Conservation (phyloP, 2,113 vertebrate species). For the Solea senegalensis region DNA sequence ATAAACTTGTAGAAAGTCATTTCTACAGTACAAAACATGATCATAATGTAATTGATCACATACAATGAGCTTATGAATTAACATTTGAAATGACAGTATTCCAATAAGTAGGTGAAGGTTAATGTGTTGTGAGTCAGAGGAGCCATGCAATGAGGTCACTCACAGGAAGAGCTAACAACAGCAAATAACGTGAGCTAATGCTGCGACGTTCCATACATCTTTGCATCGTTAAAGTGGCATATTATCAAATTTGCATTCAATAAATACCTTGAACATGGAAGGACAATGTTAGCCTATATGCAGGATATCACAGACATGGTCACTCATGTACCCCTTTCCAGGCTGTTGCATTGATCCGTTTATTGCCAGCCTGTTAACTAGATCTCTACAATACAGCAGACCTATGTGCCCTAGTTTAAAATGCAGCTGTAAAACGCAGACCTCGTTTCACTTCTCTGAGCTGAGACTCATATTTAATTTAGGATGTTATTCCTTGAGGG, state of each 20-base stretch:
- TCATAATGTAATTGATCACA: too few relatives aligned
- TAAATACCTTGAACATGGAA: background rate
- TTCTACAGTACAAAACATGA: too few relatives aligned
- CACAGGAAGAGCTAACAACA: slow-evolving; percentile 14
- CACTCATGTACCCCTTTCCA: slow-evolving; percentile 53
- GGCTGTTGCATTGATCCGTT: slow-evolving; percentile 66
- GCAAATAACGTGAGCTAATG: slow-evolving; percentile 14
- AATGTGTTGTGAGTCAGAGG: slow-evolving; percentile 67
- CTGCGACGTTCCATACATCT: background rate
- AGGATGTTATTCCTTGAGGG: slow-evolving; percentile 37
- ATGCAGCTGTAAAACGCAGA: slow-evolving; percentile 49
- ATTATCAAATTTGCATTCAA: background rate
- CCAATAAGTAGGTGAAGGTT: slow-evolving; percentile 59
- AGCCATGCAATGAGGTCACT: slow-evolving; percentile 25
- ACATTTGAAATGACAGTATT: slow-evolving; percentile 51
- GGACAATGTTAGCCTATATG: background rate
- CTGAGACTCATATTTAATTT: slow-evolving; percentile 60
- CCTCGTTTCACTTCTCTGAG: slow-evolving; percentile 55
- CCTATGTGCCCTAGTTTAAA: slow-evolving; percentile 65
- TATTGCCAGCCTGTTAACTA: slow-evolving; percentile 35
- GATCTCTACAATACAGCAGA: slow-evolving; percentile 6
- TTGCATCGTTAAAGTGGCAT: background rate
- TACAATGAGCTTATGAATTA: slow-evolving; percentile 21
- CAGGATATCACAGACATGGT: slow-evolving; percentile 13
- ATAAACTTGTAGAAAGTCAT: too few relatives aligned